These are phyloP conservation scores for Coptodon bakossiorum DNA, from an alignment of 2,113 vertebrate genomes.

Conservation along the genomic window DNA sequence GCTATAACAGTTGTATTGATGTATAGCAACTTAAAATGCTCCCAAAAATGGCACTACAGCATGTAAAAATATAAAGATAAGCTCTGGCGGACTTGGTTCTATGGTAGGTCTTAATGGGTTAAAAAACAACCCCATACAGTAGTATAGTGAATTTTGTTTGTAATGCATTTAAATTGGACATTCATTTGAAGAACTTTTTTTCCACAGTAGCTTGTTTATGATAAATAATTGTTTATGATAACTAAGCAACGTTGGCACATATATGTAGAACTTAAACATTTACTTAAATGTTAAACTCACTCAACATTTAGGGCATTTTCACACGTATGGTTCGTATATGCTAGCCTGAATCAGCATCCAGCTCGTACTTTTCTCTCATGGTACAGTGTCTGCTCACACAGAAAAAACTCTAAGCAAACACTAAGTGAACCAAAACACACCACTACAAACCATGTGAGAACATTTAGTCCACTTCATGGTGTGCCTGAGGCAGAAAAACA, in stretches of 20 bases:
- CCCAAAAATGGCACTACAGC: neutral
- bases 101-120: no score
- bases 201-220: no score
- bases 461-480: neutral
- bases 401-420: neutral
- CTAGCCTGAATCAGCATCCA: neutral
- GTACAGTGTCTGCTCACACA: neutral
- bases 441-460: neutral
- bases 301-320: no score
- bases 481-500: neutral
- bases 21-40: neutral
- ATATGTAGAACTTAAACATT: no score
- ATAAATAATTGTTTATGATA: no score
- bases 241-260: no score
- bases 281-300: no score
- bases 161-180: no score
- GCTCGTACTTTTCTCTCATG: neutral
- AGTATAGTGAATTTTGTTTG: no score
- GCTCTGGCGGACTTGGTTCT: neutral
- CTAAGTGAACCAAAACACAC: neutral
- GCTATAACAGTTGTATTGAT: neutral
- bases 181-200: no score
- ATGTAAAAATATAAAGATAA: neutral
- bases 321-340: no score
- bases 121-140: no score